phyloP scores from a whole-genome alignment of 2,888 invertebrate genomes.

The Meteorus colon region DNA sequence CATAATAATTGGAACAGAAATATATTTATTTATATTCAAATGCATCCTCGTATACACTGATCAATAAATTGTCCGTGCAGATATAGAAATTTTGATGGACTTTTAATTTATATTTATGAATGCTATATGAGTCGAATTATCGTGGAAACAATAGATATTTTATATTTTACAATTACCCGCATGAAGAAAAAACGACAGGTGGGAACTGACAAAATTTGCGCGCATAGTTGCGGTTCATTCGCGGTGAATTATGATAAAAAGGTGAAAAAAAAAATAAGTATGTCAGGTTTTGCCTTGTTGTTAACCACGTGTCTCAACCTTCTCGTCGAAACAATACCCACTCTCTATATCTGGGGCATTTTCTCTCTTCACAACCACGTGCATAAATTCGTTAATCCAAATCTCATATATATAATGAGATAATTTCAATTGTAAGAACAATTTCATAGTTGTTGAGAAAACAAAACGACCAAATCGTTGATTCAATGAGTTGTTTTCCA shows the following conservation, averaged over 20 bases:
- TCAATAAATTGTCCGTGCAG: not conserved
- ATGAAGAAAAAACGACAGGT: slow-evolving; percentile 30
- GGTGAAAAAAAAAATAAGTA: slow-evolving; percentile 25
- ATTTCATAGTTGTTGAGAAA: no score
- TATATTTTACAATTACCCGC: slow-evolving; percentile 26
- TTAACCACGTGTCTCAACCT: slow-evolving; percentile 17
- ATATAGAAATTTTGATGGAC: no score
- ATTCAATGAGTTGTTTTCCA: not conserved
- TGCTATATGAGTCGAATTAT: not conserved
- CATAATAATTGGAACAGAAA: no score
- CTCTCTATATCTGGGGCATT: not conserved
- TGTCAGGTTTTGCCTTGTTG: slow-evolving; percentile 37
- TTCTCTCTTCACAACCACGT: not conserved
- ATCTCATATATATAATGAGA: not conserved
- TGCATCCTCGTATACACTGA: not conserved
- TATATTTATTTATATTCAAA: no score
- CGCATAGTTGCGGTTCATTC: slow-evolving; percentile 41
- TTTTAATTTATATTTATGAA: no score
- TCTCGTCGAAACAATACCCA: slow-evolving; percentile 25
- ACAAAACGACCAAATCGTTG: no score
- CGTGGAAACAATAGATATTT: slow-evolving; percentile 17
- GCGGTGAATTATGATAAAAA: slow-evolving; percentile 34
- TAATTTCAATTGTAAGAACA: not conserved
- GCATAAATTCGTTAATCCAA: not conserved
- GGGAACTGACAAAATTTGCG: slow-evolving; percentile 31